Conservation (phyloP, 2,888 invertebrate species). For the Lordiphosa fenestrarum region DNA sequence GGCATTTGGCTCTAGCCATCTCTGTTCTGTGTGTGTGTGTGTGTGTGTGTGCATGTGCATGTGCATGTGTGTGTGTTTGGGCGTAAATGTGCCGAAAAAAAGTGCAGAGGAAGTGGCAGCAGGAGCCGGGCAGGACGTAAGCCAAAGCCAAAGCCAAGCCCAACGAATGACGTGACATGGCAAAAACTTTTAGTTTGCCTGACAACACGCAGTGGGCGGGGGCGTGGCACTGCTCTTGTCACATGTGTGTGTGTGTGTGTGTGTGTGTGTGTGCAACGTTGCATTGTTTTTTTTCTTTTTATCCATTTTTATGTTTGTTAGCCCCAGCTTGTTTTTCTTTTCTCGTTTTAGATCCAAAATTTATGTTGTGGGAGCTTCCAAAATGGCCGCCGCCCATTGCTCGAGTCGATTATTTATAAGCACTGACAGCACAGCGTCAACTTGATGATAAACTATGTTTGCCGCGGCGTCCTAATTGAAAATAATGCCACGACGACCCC, state of each 20-base stretch:
- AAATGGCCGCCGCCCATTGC: slow-evolving; percentile 63
- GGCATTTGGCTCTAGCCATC: slow-evolving; percentile 4
- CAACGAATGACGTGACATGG: slow-evolving; percentile 74
- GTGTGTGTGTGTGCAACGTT: slow-evolving; percentile 32
- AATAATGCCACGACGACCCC: slow-evolving; percentile 47
- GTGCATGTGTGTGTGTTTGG: slow-evolving; percentile 31
- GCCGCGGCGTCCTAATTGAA: slow-evolving; percentile 71
- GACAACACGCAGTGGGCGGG: slow-evolving; percentile 65
- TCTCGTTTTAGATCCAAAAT: slow-evolving; percentile 68
- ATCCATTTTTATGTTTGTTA: slow-evolving; percentile 57
- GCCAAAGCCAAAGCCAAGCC: slow-evolving; percentile 32
- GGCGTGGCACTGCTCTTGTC: slow-evolving; percentile 39
- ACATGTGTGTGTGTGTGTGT: slow-evolving; percentile 25
- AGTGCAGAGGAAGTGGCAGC: slow-evolving; percentile 20
- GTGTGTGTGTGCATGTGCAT: slow-evolving; percentile 22
- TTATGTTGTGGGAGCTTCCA: slow-evolving; percentile 71
- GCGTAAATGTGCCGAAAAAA: slow-evolving; percentile 68
- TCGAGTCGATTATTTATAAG: slow-evolving; percentile 73
- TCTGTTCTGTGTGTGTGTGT: slow-evolving; percentile 18
- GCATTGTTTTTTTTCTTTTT: slow-evolving; percentile 38
- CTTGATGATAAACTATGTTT: slow-evolving; percentile 75
- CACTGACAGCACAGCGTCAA: slow-evolving; percentile 74
- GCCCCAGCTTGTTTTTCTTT: slow-evolving; percentile 38
- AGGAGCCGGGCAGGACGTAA: slow-evolving; percentile 19
- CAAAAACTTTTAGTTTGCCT: slow-evolving; percentile 67